A percentile compares a stretch with the other conserved stretches of the same genome.
These are phyloP conservation scores for Oryzias curvinotus DNA, from an alignment of 2,113 vertebrate genomes.

Conservation along the genomic window DNA sequence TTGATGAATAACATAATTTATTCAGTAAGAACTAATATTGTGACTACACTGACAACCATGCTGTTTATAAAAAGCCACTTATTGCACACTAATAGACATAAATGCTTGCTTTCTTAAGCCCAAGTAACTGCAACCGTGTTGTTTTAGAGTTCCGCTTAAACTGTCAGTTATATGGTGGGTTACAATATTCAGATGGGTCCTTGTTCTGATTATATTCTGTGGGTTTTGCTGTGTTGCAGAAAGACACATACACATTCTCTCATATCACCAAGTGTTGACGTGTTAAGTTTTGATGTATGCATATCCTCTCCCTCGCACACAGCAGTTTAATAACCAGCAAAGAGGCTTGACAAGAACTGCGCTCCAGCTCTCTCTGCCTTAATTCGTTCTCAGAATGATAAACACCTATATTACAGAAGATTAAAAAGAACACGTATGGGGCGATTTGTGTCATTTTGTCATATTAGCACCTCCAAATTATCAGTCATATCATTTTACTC, in stretches of 20 bases:
- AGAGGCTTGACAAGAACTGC: constrained; percentile 68
- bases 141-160: constrained; percentile 17
- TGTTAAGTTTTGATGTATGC: constrained; percentile 67
- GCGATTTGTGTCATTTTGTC: constrained; percentile 64
- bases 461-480: constrained; percentile 44
- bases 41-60: constrained; percentile 33
- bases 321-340: constrained; percentile 69
- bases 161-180: constrained; percentile 19
- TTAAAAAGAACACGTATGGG: constrained; percentile 55
- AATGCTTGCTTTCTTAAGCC: constrained; percentile 32
- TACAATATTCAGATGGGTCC: constrained; percentile 30
- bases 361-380: constrained; percentile 43
- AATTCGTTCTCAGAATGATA: constrained; percentile 51
- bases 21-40: constrained; percentile 28
- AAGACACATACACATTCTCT: constrained; percentile 14
- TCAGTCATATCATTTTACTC: constrained; percentile 26
- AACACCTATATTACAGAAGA: constrained; percentile 64
- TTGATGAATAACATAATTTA: constrained; percentile 34
- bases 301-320: constrained; percentile 58
- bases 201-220: constrained; percentile 45
- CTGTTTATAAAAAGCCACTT: constrained; percentile 27
- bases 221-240: constrained; percentile 46
- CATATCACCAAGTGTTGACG: constrained; percentile 52
- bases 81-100: constrained; percentile 26
- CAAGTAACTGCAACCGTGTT: constrained; percentile 33